A percentile compares a stretch with the other conserved stretches of the same genome.
phyloP scores from a whole-genome alignment of 2,797 vertebrate species.

The Anas flavirostris region DNA sequence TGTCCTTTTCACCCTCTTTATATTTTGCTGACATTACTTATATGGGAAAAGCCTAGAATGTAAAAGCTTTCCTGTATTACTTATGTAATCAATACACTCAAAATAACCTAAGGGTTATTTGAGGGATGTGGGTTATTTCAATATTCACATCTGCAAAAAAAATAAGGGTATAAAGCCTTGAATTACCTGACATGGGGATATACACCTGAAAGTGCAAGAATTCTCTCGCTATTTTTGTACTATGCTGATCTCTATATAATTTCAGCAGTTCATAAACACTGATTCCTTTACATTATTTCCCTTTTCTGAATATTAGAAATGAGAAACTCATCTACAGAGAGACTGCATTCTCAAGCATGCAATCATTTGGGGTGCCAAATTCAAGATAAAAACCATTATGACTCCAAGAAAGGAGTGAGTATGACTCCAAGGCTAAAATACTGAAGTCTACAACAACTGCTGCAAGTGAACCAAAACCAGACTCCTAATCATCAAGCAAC shows the following conservation, averaged over 20 bases:
- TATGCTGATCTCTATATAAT: neutral
- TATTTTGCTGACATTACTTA: neutral
- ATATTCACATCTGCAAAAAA: rapidly evolving
- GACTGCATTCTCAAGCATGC: neutral
- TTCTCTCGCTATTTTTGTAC: neutral
- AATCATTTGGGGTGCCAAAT: neutral
- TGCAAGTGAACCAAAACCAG: neutral
- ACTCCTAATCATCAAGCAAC: neutral
- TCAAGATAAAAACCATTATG: neutral
- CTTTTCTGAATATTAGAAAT: neutral
- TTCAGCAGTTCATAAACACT: neutral
- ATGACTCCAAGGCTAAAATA: neutral
- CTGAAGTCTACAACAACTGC: neutral
- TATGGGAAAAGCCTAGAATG: neutral
- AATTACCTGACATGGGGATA: neutral
- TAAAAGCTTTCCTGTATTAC: neutral
- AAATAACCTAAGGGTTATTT: neutral
- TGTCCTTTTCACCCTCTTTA: neutral
- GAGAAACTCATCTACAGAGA: neutral
- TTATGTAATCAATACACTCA: neutral
- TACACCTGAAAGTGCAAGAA: neutral
- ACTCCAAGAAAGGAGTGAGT: neutral
- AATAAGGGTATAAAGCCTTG: neutral
- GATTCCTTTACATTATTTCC: neutral
- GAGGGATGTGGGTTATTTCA: neutral